Base-by-base conservation (phyloP, 2,888 invertebrate genomes). In the Plagodis pulveraria region DNA sequence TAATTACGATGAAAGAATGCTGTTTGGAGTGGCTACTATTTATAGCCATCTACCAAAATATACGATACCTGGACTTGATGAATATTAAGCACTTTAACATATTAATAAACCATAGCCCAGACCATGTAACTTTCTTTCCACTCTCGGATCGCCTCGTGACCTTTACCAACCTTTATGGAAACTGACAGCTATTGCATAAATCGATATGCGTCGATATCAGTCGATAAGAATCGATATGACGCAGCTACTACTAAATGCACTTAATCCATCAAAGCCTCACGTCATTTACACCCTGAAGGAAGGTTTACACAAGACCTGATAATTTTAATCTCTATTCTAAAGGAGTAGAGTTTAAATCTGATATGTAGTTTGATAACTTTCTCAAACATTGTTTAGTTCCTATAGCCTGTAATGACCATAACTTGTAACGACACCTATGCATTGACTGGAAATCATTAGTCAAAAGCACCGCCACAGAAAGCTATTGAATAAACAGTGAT, bases 311-410 rank as follows among this genome's bases (percentile, higher is more conserved):
- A 12, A 12, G 5, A 9, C 7, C 5, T 38, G 12, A n/a, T 35
- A 46, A 45, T 35, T 41, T 51, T 52, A 6, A 45, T 42, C 56
- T 58, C 56, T 59, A 62, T 43, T 7, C 5, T n/a, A 43, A 7
- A 10, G 34, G 0, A 11, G 41, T 58, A 68, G 42, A 43, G 48
- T 34, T 49, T 22, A 56, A 52, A 61, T 10, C 56, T n/a, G 43
- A 34, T 5, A 45, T 42, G 36, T 62, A 66, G 66, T 62, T 68
- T 71, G 71, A 72, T 63, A 68, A 61, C 66, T 68, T 72, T 70
- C 76, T 74, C 82, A 75, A 70, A 74, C 75, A 79, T 73, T 74
- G 75, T 76, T 71, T 63, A 67, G 70, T 71, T 76, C 70, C 73
- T 73, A 68, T 67, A 66, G 65, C 62, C 48, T 55, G 34, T 55